phyloP scores from a whole-genome alignment of 2,797 vertebrate genomes.

The Esox masquinongy region DNA sequence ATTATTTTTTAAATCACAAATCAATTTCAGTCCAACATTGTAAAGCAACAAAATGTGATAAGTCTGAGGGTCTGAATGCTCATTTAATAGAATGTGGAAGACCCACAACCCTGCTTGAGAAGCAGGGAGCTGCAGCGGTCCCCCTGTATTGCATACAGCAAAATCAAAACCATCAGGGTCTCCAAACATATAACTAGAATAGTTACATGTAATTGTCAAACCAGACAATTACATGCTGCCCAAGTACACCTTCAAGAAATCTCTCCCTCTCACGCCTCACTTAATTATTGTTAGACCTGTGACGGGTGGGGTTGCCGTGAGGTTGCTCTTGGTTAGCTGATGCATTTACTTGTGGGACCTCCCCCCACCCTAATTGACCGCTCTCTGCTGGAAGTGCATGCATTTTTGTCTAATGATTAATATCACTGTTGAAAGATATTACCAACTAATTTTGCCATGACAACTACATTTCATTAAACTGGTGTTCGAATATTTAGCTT shows the following conservation, averaged over 20 bases:
- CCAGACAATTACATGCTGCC: neutral
- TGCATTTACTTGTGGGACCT: constrained; percentile 49
- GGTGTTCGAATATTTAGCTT: constrained; percentile 12
- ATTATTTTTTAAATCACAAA: too few species aligned
- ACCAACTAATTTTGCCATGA: constrained; percentile 50
- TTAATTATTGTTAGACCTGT: constrained; percentile 33
- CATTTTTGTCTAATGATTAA: constrained; percentile 57
- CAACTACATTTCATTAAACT: too few species aligned
- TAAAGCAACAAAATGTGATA: too few species aligned
- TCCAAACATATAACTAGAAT: neutral
- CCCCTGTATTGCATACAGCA: neutral
- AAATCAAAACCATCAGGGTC: neutral
- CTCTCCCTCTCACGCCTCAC: neutral
- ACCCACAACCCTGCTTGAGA: neutral
- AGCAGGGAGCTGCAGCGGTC: neutral
- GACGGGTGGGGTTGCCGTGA: constrained; percentile 48
- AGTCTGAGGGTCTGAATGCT: too few species aligned
- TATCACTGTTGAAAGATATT: constrained; percentile 36
- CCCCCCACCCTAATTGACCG: constrained; percentile 29
- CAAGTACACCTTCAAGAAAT: neutral
- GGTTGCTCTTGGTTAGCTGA: constrained; percentile 56
- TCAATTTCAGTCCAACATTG: too few species aligned
- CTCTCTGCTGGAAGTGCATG: constrained; percentile 42
- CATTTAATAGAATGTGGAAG: too few species aligned
- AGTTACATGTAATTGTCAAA: neutral